Evolutionary conservation across 1,140 invertebrate genomes (phyloP).

Genomic region (Bilobella aurantiaca): DNA sequence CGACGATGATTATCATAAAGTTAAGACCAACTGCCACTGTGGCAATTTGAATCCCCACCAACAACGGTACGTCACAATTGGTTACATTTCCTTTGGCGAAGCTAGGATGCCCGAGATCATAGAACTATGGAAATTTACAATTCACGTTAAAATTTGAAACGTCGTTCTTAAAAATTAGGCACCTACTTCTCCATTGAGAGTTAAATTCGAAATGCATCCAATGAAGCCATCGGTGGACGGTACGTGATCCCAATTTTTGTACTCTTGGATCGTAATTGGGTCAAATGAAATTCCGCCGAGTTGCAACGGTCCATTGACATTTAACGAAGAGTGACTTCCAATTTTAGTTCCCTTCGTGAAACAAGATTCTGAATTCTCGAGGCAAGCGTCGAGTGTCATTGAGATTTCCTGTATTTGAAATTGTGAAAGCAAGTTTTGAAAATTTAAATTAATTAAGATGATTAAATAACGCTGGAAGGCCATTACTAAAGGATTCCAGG

Average conservation of each 20-base stretch:
- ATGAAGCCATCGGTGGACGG: conserved; percentile 58
- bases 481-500: conserved; percentile 48
- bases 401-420: conserved; percentile 23
- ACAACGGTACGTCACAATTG: conserved; percentile 55
- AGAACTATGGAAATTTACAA: conserved; percentile 49
- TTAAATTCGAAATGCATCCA: conserved; percentile 78
- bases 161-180: background rate
- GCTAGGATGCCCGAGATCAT: conserved; percentile 63
- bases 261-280: conserved; percentile 46
- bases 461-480: conserved; percentile 2
- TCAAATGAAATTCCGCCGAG: conserved; percentile 65
- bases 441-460: background rate
- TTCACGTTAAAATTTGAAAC: conserved; percentile 4
- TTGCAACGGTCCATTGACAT: conserved; percentile 79
- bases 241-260: conserved; percentile 51
- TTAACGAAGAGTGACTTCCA: conserved; percentile 59
- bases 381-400: conserved; percentile 33
- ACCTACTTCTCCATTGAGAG: conserved; percentile 59
- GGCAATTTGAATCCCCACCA: conserved; percentile 56
- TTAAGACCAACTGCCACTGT: conserved; percentile 70
- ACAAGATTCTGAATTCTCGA: conserved; percentile 15
- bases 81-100: conserved; percentile 49
- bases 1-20: conserved; percentile 70
- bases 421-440: background rate
- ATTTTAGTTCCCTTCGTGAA: conserved; percentile 47